Percentiles rank a stretch among this genome's conserved stretches.
Conservation (phyloP, 2,797 vertebrate species). For the Notamacropus eugenii region DNA sequence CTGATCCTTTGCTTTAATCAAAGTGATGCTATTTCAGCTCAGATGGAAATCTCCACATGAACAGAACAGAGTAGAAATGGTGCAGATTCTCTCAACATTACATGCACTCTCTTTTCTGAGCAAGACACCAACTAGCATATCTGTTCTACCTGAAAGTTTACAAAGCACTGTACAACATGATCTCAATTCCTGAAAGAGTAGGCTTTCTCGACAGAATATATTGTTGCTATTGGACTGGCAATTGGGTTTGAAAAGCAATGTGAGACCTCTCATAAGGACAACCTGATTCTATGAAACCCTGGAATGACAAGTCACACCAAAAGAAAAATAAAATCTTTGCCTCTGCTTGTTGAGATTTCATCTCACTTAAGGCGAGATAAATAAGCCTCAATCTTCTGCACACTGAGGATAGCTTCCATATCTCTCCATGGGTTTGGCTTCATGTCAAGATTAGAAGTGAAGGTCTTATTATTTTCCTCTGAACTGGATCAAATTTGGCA, state of each 20-base stretch:
- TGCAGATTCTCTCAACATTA: background rate
- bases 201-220: background rate
- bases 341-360: background rate
- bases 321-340: background rate
- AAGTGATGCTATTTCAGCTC: background rate
- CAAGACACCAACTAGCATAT: background rate
- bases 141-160: background rate
- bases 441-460: background rate
- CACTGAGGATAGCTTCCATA: background rate
- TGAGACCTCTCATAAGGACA: background rate
- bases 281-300: background rate
- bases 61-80: background rate
- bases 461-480: background rate
- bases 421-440: background rate
- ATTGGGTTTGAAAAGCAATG: background rate
- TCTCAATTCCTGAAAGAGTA: background rate
- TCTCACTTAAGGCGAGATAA: constrained; percentile 22
- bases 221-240: background rate
- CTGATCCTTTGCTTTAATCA: background rate
- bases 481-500: background rate
- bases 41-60: background rate
- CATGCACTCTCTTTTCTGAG: background rate
- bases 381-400: background rate
- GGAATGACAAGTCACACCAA: background rate
- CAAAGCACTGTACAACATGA: background rate